Evolutionary conservation across 2,888 invertebrate genomes (phyloP).

Genomic region (Meiosimyza decipiens): DNA sequence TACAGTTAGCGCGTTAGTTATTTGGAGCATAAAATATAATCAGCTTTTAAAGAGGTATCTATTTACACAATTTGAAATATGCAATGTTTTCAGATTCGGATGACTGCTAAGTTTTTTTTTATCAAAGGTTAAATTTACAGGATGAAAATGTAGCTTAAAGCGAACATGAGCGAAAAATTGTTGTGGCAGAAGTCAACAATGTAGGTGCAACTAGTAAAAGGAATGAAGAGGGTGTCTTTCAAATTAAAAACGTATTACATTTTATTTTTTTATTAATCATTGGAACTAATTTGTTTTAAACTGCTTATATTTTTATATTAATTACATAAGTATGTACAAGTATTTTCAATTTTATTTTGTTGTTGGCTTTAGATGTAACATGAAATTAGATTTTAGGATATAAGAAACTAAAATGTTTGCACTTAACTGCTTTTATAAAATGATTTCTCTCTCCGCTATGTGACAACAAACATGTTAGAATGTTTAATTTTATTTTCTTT

Average conservation of each 20-base stretch:
- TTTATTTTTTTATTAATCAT: too few species aligned
- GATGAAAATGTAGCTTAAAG: too few species aligned
- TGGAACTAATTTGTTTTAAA: too few species aligned
- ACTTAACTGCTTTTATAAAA: slow-evolving; percentile 1
- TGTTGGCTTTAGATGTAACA: slow-evolving; percentile 20
- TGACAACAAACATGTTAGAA: neutral
- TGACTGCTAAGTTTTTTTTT: too few species aligned
- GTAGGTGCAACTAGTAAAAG: too few species aligned
- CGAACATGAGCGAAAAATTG: too few species aligned
- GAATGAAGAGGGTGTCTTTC: too few species aligned
- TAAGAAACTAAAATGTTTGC: slow-evolving; percentile 1
- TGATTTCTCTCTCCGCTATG: neutral
- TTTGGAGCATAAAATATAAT: slow-evolving; percentile 4
- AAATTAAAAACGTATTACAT: too few species aligned
- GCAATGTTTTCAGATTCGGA: too few species aligned
- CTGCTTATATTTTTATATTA: too few species aligned
- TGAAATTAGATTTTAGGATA: neutral
- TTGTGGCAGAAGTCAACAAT: too few species aligned
- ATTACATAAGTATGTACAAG: neutral
- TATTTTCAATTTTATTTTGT: slow-evolving; percentile 20
- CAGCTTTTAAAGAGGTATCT: slow-evolving; percentile 22
- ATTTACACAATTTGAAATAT: neutral
- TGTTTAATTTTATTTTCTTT: neutral
- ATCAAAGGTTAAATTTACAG: too few species aligned
- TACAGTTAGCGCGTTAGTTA: slow-evolving; percentile 90